phyloP scores from a whole-genome alignment of 2,797 vertebrate genomes.

The Pipistrellus pygmaeus region DNA sequence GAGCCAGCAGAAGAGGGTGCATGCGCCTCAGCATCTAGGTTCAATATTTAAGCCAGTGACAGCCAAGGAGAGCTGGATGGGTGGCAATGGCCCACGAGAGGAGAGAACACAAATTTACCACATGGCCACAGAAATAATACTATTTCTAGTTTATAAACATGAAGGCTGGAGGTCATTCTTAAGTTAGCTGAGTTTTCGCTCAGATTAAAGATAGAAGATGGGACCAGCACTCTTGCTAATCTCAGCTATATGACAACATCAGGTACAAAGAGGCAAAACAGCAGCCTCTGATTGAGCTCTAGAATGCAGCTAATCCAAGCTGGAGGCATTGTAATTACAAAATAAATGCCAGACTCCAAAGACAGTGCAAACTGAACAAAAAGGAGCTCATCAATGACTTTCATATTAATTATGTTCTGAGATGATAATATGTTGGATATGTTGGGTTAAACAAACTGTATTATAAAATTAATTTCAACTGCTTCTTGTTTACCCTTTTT shows the following conservation, averaged over 20 bases:
- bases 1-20: too few relatives aligned
- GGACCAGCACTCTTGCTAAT: neutral
- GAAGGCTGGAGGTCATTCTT: neutral
- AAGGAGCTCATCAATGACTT: neutral
- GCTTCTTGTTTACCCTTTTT: neutral
- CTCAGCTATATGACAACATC: neutral
- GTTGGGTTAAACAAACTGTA: neutral
- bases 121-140: neutral
- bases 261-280: neutral
- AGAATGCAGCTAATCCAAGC: neutral
- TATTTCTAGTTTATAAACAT: neutral
- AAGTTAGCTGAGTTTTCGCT: neutral
- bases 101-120: neutral
- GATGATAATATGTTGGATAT: neutral
- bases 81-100: neutral
- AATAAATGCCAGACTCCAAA: neutral
- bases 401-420: neutral
- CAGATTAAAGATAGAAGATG: neutral
- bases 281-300: fast-evolving
- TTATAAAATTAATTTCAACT: neutral
- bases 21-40: neutral
- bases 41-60: neutral
- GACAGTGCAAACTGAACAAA: neutral
- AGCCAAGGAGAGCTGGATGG: neutral
- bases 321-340: neutral